phyloP scores from a whole-genome alignment of 2,113 vertebrate species.

The Naja naja region DNA sequence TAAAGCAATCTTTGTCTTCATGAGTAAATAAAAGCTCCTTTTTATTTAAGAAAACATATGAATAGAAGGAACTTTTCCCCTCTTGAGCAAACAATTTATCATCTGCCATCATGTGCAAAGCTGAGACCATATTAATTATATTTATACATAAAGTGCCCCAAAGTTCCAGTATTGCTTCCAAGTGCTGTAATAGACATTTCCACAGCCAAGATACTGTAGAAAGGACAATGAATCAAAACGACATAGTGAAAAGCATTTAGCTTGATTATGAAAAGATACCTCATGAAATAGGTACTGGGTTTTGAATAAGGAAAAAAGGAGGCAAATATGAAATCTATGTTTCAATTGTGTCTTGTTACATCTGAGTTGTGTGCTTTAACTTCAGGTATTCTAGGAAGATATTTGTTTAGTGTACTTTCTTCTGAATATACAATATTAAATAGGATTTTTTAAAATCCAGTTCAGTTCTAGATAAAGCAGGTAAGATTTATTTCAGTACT shows the following conservation, averaged over 20 bases:
- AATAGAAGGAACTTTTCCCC: not conserved
- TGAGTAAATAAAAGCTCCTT: not conserved
- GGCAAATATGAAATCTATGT: not conserved
- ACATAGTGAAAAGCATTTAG: not conserved
- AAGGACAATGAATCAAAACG: not conserved
- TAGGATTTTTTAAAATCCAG: not conserved
- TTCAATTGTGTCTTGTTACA: not conserved
- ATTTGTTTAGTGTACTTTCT: not conserved
- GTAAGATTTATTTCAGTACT: not conserved
- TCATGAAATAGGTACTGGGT: not conserved
- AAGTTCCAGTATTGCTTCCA: not conserved
- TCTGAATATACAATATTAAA: not conserved
- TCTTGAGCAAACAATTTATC: not conserved
- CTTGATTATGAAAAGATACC: not conserved
- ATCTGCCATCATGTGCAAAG: not conserved
- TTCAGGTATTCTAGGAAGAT: not conserved
- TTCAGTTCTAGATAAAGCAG: not conserved
- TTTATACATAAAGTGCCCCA: slow-evolving; percentile 4
- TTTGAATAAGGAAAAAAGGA: not conserved
- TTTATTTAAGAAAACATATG: not conserved
- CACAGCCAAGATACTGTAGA: not conserved
- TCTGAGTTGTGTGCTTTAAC: not conserved
- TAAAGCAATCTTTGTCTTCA: not conserved
- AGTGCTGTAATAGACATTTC: not conserved
- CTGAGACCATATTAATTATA: slow-evolving; percentile 2